Percentiles rank a stretch among this genome's conserved stretches.
phyloP scores from a whole-genome alignment of 2,888 invertebrate species.

The Leucania comma region DNA sequence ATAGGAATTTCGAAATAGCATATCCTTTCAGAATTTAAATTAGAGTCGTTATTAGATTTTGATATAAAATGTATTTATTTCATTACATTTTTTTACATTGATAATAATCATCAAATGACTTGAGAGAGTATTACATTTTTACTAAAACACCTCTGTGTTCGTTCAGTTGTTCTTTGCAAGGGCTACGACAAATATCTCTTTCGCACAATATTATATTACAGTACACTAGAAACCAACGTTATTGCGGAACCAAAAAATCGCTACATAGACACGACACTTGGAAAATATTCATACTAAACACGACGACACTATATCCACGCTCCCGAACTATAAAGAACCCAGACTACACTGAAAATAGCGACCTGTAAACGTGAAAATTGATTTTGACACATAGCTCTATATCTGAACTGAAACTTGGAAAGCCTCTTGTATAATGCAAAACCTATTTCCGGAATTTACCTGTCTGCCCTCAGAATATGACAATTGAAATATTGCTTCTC shows the following conservation, averaged over 20 bases:
- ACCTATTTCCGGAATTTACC: slow-evolving; percentile 79
- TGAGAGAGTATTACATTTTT: too few relatives aligned
- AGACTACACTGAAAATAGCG: slow-evolving; percentile 85
- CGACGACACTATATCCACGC: slow-evolving; percentile 29
- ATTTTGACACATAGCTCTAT: slow-evolving; percentile 85
- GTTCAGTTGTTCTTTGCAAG: not conserved
- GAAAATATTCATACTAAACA: not conserved
- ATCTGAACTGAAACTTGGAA: slow-evolving; percentile 75
- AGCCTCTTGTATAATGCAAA: slow-evolving; percentile 82
- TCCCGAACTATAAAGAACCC: slow-evolving; percentile 71
- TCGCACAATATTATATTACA: not conserved
- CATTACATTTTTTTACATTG: too few relatives aligned
- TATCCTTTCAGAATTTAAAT: not conserved
- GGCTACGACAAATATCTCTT: too few relatives aligned
- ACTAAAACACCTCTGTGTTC: not conserved
- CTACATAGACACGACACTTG: not conserved
- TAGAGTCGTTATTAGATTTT: not conserved
- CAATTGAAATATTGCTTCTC: slow-evolving; percentile 75
- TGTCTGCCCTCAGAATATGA: slow-evolving; percentile 75
- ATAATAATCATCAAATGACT: too few relatives aligned
- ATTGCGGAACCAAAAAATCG: not conserved
- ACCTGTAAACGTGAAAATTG: slow-evolving; percentile 86
- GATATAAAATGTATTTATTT: too few relatives aligned
- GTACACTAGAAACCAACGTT: too few relatives aligned
- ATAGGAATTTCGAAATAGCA: too few relatives aligned